Evolutionary conservation across 2,888 invertebrate species (phyloP).

Genomic region (Luperina testacea): DNA sequence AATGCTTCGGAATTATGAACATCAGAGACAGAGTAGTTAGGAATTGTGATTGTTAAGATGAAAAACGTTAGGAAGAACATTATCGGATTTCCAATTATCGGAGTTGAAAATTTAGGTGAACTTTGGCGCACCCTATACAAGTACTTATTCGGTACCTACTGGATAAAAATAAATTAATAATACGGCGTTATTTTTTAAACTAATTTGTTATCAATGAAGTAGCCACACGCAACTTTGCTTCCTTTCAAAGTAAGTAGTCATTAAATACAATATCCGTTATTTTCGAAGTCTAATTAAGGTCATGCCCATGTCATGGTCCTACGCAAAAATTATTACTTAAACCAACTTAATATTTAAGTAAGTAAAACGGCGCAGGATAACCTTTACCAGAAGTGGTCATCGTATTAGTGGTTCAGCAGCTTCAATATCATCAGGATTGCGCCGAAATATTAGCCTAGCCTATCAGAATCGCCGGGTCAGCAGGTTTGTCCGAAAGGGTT

Average conservation of each 20-base stretch:
- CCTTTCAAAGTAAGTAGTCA: not conserved
- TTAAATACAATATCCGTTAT: not conserved
- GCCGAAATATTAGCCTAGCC: not conserved
- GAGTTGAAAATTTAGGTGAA: too few relatives aligned
- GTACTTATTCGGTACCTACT: not conserved
- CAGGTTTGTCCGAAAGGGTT: too few relatives aligned
- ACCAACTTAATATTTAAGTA: not conserved
- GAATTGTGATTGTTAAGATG: too few relatives aligned
- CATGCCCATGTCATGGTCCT: too few relatives aligned
- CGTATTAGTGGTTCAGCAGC: not conserved
- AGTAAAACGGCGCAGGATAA: not conserved
- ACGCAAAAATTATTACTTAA: not conserved
- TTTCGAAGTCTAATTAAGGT: not conserved
- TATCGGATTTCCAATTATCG: too few relatives aligned
- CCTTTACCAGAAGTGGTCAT: too few relatives aligned
- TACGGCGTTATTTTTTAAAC: not conserved
- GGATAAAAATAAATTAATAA: not conserved
- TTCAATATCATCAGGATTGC: not conserved
- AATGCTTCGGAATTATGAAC: too few relatives aligned
- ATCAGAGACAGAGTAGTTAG: too few relatives aligned
- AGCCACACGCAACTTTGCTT: not conserved
- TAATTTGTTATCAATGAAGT: not conserved
- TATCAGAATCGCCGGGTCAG: too few relatives aligned
- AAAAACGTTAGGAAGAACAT: too few relatives aligned
- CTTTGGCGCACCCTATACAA: too few relatives aligned